Conservation (phyloP, 2,113 vertebrate genomes). For the Okapia johnstoni region DNA sequence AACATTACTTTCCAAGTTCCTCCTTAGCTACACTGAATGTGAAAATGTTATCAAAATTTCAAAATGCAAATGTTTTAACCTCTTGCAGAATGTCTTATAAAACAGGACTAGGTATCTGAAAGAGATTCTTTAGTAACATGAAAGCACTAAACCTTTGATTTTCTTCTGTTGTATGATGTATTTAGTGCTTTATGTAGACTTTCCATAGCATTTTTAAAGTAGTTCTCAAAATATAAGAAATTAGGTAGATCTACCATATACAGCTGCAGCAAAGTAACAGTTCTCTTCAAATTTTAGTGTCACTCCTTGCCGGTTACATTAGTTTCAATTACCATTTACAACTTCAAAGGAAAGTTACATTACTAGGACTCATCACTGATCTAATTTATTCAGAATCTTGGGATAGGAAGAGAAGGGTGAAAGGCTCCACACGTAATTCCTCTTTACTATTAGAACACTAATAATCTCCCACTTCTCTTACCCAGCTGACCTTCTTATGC, state of each 20-base stretch:
- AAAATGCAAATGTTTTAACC: background rate
- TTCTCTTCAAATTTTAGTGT: background rate
- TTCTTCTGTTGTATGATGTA: background rate
- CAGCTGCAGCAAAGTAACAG: background rate
- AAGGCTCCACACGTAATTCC: background rate
- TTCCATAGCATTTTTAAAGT: background rate
- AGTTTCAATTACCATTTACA: conserved; percentile 25
- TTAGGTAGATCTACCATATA: background rate
- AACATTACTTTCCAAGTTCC: conserved; percentile 17
- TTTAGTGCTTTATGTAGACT: background rate
- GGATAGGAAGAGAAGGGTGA: background rate
- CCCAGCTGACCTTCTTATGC: background rate
- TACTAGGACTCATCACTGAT: background rate
- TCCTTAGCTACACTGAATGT: background rate
- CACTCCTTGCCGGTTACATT: background rate
- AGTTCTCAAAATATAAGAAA: conserved; percentile 32
- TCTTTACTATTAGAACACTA: background rate
- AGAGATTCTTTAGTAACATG: background rate
- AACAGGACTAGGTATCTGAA: background rate
- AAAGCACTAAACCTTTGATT: conserved; percentile 6
- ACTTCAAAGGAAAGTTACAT: background rate
- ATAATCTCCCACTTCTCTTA: background rate
- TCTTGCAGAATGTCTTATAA: background rate
- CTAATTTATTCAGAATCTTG: background rate
- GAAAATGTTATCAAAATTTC: conserved; percentile 8